Evolutionary conservation across 2,888 invertebrate species (phyloP).

Genomic region (Halictus quadricinctus): DNA sequence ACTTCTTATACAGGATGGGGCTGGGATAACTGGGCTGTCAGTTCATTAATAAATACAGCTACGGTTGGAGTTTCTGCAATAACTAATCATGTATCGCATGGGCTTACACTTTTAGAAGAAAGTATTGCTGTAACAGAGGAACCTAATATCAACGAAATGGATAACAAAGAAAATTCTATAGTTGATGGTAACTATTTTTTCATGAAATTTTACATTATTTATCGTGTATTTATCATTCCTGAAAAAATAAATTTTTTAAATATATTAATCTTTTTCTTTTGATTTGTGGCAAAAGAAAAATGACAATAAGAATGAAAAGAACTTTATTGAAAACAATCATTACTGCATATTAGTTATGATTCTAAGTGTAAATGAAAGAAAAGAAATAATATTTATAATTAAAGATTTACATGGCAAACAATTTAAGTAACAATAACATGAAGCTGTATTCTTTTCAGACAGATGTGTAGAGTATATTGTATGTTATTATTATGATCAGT

Average conservation of each 20-base stretch:
- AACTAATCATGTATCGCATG: conserved; percentile 92
- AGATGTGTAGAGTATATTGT: background rate
- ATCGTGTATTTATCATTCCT: background rate
- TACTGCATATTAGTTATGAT: background rate
- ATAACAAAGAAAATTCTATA: conserved; percentile 37
- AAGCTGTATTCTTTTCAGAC: background rate
- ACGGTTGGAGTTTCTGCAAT: conserved; percentile 90
- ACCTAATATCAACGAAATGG: conserved; percentile 87
- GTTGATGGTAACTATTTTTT: conserved; percentile 44
- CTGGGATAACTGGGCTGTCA: conserved; percentile 91
- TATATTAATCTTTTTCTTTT: background rate
- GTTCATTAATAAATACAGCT: conserved; percentile 90
- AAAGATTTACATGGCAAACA: background rate
- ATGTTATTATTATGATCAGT: background rate
- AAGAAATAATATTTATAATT: background rate
- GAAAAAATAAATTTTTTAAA: background rate
- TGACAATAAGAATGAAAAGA: background rate
- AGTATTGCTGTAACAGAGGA: conserved; percentile 93
- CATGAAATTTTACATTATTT: background rate
- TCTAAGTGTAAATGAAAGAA: background rate
- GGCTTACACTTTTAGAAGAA: conserved; percentile 90
- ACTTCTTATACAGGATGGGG: conserved; percentile 80
- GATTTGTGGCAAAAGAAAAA: background rate
- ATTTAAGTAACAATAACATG: background rate
- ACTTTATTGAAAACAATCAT: background rate